These are phyloP conservation scores for Macrophya annulata DNA, from an alignment of 2,888 invertebrate species.

Conservation along the genomic window DNA sequence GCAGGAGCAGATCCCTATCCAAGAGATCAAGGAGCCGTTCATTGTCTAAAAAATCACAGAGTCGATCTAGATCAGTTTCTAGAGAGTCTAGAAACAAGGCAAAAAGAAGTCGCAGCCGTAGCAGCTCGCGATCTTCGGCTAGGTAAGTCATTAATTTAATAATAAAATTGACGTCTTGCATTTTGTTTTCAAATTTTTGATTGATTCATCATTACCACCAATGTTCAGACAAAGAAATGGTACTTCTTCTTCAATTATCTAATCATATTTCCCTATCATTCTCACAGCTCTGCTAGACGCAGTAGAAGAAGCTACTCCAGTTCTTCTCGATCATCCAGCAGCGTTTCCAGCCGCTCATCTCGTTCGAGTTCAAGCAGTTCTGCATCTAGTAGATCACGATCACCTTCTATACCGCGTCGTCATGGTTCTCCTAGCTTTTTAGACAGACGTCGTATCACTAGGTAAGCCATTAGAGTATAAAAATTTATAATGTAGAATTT, in stretches of 20 bases:
- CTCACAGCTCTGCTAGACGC: slow-evolving; percentile 70
- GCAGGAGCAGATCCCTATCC: slow-evolving; percentile 65
- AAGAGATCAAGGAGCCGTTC: slow-evolving; percentile 61
- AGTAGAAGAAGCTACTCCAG: slow-evolving; percentile 76
- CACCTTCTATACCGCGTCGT: slow-evolving; percentile 95
- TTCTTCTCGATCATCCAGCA: slow-evolving; percentile 80
- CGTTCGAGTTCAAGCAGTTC: slow-evolving; percentile 79
- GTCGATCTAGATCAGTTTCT: slow-evolving; percentile 70
- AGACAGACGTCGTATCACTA: slow-evolving; percentile 96
- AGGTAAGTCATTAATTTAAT: slow-evolving; percentile 67
- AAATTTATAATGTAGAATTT: slow-evolving; percentile 57
- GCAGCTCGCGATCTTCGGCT: slow-evolving; percentile 73
- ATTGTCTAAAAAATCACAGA: slow-evolving; percentile 62
- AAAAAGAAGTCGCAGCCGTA: slow-evolving; percentile 70
- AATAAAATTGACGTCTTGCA: background rate
- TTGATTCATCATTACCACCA: background rate
- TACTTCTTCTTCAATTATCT: background rate
- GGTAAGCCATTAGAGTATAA: slow-evolving; percentile 83
- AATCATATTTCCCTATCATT: background rate
- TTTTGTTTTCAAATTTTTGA: background rate
- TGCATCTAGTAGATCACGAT: slow-evolving; percentile 83
- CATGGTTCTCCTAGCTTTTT: slow-evolving; percentile 97
- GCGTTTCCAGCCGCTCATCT: slow-evolving; percentile 82
- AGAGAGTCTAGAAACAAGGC: slow-evolving; percentile 68
- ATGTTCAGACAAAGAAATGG: background rate